Evolutionary conservation across 2,888 invertebrate genomes (phyloP), one percentile per base, ranked within the genome.

Genomic region (Hemicrepidius hirtus): DNA sequence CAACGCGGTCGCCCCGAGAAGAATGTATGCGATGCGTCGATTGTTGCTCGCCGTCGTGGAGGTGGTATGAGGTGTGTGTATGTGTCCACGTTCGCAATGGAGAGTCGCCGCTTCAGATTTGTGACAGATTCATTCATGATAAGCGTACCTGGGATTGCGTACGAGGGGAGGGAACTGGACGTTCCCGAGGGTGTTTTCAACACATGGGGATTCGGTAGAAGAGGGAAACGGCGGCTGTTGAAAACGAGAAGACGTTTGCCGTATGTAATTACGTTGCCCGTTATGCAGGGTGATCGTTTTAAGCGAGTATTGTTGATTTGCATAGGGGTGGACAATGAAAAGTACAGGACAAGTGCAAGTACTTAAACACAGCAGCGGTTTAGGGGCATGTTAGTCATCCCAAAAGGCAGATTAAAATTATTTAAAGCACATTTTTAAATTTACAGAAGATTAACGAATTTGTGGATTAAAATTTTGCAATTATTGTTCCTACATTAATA

Each of bases 111-210:
- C 32, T 21, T 13, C 40, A 32, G 44, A 67, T 67, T 57, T 68
- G 59, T 44, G 66, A 66, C 71, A 66, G 71, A 71, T 71, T 71
- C 71, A 71, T 71, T 71, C 71, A 71, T 71, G 65, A 66, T 65
- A 60, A 65, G 70, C 55, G 53, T 62, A 68, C 62, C 62, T 62
- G 67, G 13, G 37, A 20, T 35, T 55, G 41, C 28, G 20, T 28
- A 35, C 40, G 21, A n/a, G 59, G 60, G 60, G 68, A 59, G 68
- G 60, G 60, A 37, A 41, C 50, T 53, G 40, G 50, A 35, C 41
- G 60, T 12, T 62, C 20, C 57, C 55, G 55, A 55, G 40, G 37
- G 59, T 59, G 40, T 50, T 64, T 63, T 64, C 64, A 57, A 28
- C 41, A 28, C 41, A 32, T 59, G 44, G 57, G 57, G 55, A 60